Percentiles rank a stretch among this genome's conserved stretches.
These are phyloP conservation scores for Aphelocoma californica DNA, from an alignment of 2,797 vertebrate species.

Conservation along the genomic window DNA sequence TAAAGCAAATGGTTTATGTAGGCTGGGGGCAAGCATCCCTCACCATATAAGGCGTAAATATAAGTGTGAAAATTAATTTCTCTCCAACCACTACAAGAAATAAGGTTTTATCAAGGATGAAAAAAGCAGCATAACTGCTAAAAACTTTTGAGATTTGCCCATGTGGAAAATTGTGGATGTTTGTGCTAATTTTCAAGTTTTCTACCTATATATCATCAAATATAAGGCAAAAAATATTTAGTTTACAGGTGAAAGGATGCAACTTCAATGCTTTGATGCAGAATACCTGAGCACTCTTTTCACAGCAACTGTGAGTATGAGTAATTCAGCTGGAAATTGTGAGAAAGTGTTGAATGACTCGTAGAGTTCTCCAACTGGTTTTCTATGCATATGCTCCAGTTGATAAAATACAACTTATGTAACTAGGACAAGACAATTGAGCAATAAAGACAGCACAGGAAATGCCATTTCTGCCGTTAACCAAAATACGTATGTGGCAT, in stretches of 20 bases:
- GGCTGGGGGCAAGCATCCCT: background rate
- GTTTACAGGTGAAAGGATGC: background rate
- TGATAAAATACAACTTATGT: conserved; percentile 55
- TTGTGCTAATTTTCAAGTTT: background rate
- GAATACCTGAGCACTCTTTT: conserved; percentile 23
- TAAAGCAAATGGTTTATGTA: background rate
- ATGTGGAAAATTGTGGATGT: background rate
- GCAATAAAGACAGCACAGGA: conserved; percentile 49
- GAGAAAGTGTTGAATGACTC: conserved; percentile 9
- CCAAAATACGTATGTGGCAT: background rate
- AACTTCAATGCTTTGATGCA: background rate
- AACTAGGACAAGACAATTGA: conserved; percentile 25
- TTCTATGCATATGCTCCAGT: background rate
- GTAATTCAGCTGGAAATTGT: conserved; percentile 50
- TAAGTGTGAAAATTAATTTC: background rate
- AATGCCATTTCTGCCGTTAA: conserved; percentile 22
- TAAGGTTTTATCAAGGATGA: background rate
- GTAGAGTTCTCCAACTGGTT: conserved; percentile 48
- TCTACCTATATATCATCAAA: background rate
- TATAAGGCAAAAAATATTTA: background rate
- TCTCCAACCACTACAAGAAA: background rate
- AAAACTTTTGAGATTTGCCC: background rate
- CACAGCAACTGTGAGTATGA: conserved; percentile 37
- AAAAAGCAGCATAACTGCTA: background rate
- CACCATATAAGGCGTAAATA: background rate